Percentiles rank a stretch among this genome's conserved stretches.
Evolutionary conservation across 2,888 invertebrate species (phyloP).

Genomic region (Platycnemis pennipes): DNA sequence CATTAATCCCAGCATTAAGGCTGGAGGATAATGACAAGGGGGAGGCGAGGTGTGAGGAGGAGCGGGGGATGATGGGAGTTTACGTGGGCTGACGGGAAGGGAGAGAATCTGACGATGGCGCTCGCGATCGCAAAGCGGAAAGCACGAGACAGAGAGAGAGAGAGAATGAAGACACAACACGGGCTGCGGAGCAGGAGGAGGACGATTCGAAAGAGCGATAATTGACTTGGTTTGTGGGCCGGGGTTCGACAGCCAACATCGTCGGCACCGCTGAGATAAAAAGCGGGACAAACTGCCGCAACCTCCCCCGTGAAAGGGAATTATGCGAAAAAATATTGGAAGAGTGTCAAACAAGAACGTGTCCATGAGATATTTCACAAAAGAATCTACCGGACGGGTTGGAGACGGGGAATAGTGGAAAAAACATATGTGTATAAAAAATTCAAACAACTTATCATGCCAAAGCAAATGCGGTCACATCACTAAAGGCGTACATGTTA

Average conservation of each 20-base stretch:
- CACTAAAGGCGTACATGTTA: too few species aligned
- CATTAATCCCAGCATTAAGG: constrained; percentile 62
- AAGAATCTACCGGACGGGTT: background rate
- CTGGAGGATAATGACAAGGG: constrained; percentile 45
- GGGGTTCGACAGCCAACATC: background rate
- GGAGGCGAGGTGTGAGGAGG: background rate
- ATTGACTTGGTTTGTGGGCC: background rate
- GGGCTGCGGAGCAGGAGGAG: background rate
- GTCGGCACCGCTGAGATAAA: background rate
- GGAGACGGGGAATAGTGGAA: too few species aligned
- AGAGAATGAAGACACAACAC: background rate
- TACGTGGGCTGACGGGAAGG: background rate
- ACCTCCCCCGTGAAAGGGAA: background rate
- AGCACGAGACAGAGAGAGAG: background rate
- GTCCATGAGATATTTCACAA: background rate
- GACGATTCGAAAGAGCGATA: background rate
- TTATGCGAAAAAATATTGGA: background rate
- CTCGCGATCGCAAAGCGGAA: background rate
- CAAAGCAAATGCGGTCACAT: too few species aligned
- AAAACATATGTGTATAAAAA: too few species aligned
- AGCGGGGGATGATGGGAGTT: background rate
- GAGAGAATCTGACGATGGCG: too few species aligned
- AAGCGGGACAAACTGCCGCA: background rate
- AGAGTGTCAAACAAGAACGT: background rate
- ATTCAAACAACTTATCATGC: too few species aligned